Evolutionary conservation across 2,113 vertebrate genomes (phyloP), one percentile per base, ranked within the genome.

Genomic region (Lamprotornis superbus): DNA sequence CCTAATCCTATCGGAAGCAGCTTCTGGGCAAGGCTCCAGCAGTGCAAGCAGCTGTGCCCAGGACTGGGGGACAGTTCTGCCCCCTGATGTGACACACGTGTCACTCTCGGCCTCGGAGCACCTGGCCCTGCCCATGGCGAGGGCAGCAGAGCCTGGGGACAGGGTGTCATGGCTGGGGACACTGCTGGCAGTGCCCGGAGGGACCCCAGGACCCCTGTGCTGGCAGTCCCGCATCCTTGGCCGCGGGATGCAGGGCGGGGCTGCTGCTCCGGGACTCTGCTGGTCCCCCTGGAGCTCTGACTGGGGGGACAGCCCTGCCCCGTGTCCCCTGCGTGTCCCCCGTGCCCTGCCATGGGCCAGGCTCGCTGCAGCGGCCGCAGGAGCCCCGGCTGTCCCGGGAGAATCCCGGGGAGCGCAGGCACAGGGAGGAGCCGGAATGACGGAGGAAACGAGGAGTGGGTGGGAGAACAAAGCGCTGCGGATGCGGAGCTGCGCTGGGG

Each of bases 401-500:
- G 85, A 63, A 68, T 89, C 84, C 70, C 3, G 53, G 50, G 91
- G 71, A 68, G 91, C 40, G 33, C 49, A 5, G 74, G 60, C 46
- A 25, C 85, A 61, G 87, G 65, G 81, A 77, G 33, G 63, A 57
- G 85, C 27, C 5, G 42, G 44, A 21, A 30, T 84, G 95, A 75
- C 6, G 85, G 94, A 85, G 74, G 88, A 60, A 70, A 63, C 33
- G 0, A 49, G 73, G 90, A 78, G 94, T 79, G 91, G 89, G 91
- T 85, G 91, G 94, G 95, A 94, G 93, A 94, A 95, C 95, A 95
- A 95, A 95, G 94, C 65, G 81, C 88, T 85, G 94, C 39, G 65
- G 90, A 31, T 84, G 88, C 83, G 1, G 83, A 55, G 92, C 85
- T 50, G 56, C 1, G 56, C 3, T 16, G 88, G 70, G 73, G 74